A percentile compares a stretch with the other conserved stretches of the same genome.
phyloP scores from a whole-genome alignment of 1,140 invertebrate species.

The Frieseomelitta varia region DNA sequence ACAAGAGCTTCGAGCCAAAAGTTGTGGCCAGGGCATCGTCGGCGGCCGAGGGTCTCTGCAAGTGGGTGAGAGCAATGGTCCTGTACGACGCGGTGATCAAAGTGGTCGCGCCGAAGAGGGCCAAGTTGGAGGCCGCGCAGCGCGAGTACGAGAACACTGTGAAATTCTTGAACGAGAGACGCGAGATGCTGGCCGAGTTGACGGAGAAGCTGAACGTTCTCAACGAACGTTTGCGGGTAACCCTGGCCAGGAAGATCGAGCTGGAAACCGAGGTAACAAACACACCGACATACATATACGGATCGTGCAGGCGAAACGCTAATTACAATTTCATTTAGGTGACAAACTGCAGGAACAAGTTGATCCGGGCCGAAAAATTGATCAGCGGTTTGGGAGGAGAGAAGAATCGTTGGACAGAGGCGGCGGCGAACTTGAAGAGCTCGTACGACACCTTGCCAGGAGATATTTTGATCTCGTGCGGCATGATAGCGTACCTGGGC shows the following conservation, averaged over 20 bases:
- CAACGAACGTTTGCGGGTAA: conserved; percentile 80
- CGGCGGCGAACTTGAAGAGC: conserved; percentile 82
- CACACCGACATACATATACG: too few relatives aligned
- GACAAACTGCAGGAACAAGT: conserved; percentile 84
- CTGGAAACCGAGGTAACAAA: conserved; percentile 76
- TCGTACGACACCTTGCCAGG: conserved; percentile 85
- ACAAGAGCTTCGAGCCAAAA: conserved; percentile 86
- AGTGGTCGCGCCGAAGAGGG: conserved; percentile 85
- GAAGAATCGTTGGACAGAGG: conserved; percentile 85
- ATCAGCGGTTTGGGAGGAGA: conserved; percentile 87
- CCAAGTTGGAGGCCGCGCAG: conserved; percentile 83
- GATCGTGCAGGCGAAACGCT: too few relatives aligned
- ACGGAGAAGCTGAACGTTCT: conserved; percentile 84
- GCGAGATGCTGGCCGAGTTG: conserved; percentile 82
- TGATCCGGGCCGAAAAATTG: conserved; percentile 87
- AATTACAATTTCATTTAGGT: conserved; percentile 79
- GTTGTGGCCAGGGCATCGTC: conserved; percentile 87
- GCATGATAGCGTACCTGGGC: conserved; percentile 86
- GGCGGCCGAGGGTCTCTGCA: conserved; percentile 87
- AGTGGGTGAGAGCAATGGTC: conserved; percentile 89
- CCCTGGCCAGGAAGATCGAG: conserved; percentile 82
- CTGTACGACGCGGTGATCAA: conserved; percentile 88
- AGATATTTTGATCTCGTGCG: conserved; percentile 86
- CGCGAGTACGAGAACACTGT: conserved; percentile 84
- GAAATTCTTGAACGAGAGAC: conserved; percentile 84